These are phyloP conservation scores for Diadophis punctatus DNA, from an alignment of 2,113 vertebrate genomes.

Conservation along the genomic window DNA sequence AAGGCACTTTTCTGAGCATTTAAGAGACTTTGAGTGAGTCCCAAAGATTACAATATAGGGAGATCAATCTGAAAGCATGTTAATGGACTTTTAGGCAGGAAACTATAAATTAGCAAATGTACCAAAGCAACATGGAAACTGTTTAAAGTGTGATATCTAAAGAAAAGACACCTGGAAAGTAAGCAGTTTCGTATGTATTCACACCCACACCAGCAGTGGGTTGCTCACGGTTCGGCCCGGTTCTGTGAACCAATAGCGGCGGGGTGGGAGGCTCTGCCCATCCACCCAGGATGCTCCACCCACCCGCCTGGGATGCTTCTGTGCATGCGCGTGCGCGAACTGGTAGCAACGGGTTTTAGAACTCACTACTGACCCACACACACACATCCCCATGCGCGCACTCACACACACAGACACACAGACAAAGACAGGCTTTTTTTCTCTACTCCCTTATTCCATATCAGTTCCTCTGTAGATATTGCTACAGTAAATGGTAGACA, in stretches of 20 bases:
- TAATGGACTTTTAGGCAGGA: slow-evolving; percentile 46
- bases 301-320: too few relatives aligned
- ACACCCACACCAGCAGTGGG: background rate
- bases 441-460: background rate
- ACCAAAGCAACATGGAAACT: slow-evolving; percentile 43
- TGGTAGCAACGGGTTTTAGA: too few relatives aligned
- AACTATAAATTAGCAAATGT: slow-evolving; percentile 51
- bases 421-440: background rate
- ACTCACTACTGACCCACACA: too few relatives aligned
- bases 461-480: background rate
- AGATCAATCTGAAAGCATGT: slow-evolving; percentile 21
- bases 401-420: background rate
- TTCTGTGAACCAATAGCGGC: too few relatives aligned
- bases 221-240: too few relatives aligned
- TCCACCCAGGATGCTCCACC: too few relatives aligned
- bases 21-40: slow-evolving; percentile 26
- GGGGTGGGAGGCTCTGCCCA: too few relatives aligned
- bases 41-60: slow-evolving; percentile 34
- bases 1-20: slow-evolving; percentile 17
- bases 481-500: background rate
- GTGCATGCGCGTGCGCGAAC: too few relatives aligned
- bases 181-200: background rate
- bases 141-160: slow-evolving; percentile 45
- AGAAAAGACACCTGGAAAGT: slow-evolving; percentile 48
- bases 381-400: too few relatives aligned